These are phyloP conservation scores for Coelinius sp. DNA, from an alignment of 2,888 invertebrate species.

Conservation along the genomic window DNA sequence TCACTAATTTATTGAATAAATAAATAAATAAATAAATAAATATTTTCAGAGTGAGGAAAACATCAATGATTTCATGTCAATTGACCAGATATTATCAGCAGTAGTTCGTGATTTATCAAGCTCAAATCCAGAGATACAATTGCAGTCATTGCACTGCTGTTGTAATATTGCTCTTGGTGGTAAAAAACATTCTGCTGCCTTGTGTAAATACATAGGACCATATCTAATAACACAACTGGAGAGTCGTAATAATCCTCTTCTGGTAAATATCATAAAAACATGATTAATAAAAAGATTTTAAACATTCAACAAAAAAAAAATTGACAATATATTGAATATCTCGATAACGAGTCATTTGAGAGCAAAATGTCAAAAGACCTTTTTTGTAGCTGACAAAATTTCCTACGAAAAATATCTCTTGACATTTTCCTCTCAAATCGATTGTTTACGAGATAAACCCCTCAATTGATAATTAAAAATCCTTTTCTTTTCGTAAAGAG, in stretches of 20 bases:
- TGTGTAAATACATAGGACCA: constrained; percentile 72
- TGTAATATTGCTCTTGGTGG: constrained; percentile 75
- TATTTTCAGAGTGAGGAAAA: constrained; percentile 68
- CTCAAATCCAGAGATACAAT: constrained; percentile 71
- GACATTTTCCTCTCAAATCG: no score
- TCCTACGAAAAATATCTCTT: not conserved
- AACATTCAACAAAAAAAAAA: not conserved
- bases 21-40: not conserved
- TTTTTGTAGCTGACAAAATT: not conserved
- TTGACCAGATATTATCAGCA: constrained; percentile 71
- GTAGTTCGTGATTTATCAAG: constrained; percentile 73
- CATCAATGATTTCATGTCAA: constrained; percentile 66
- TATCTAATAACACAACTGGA: constrained; percentile 71
- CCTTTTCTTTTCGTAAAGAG: no score
- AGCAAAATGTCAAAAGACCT: no score
- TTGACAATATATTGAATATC: no score
- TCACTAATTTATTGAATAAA: no score
- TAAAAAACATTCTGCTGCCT: constrained; percentile 65
- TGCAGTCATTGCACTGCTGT: constrained; percentile 73
- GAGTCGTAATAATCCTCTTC: constrained; percentile 61
- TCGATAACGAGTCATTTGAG: no score
- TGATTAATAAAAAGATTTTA: not conserved
- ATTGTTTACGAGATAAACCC: no score
- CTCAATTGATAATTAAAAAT: no score
- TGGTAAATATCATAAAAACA: constrained; percentile 52